Evolutionary conservation across 2,113 vertebrate species (phyloP).

Genomic region (Columba janthina): DNA sequence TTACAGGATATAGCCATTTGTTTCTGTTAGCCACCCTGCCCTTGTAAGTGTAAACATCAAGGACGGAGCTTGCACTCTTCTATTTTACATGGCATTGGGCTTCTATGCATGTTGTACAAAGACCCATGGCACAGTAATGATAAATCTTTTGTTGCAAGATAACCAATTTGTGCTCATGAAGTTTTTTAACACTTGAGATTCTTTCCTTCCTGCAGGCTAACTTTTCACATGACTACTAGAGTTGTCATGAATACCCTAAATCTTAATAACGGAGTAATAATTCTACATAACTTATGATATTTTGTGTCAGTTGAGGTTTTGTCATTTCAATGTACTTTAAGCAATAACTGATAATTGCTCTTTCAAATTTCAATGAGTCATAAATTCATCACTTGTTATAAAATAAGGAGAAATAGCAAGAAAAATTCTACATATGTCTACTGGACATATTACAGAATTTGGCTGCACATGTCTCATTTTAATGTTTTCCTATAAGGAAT

Average conservation of each 20-base stretch:
- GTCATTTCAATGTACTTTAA: neutral
- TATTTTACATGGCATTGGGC: neutral
- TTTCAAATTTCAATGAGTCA: neutral
- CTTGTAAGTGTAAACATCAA: conserved; percentile 28
- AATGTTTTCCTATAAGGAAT: neutral
- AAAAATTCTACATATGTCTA: neutral
- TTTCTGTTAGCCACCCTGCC: conserved; percentile 27
- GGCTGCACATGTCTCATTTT: neutral
- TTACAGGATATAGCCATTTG: conserved; percentile 35
- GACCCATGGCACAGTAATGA: neutral
- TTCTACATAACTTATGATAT: neutral
- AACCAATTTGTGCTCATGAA: neutral
- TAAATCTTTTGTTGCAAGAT: neutral
- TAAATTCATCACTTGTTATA: neutral
- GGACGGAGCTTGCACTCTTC: neutral
- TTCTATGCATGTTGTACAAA: neutral
- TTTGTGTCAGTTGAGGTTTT: neutral
- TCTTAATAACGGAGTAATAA: neutral
- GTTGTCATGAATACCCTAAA: neutral
- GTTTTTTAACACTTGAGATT: neutral
- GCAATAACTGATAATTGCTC: neutral
- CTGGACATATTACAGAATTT: neutral
- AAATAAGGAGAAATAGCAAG: neutral
- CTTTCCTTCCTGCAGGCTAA: neutral
- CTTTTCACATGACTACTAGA: neutral